Evolutionary conservation across 2,888 invertebrate species (phyloP), one percentile per base, ranked within the genome.

Genomic region (Sinodicranocentrus sp.): DNA sequence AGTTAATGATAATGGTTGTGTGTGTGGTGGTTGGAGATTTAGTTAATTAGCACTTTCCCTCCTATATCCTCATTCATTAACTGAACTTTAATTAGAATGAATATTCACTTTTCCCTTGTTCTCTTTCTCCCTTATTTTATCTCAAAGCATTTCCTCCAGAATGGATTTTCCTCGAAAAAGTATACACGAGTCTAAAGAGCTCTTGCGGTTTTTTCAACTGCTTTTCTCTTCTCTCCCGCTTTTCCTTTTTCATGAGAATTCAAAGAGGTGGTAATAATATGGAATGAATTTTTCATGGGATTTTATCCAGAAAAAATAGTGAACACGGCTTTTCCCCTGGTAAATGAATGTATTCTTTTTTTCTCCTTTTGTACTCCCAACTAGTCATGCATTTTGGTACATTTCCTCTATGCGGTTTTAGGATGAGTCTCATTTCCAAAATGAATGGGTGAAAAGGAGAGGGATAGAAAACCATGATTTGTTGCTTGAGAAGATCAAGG

Each of bases 61-160:
- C 28, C 75, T 39, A 19, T 72, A 48, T 43, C 26, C 48, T 79
- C 79, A 71, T 71, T 79, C 79, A 79, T 79, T 79, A 71, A 71
- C 71, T 43, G 23, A 52, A 61, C 71, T 39, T 71, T 79, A 79
- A 79, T 79, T 79, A 79, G 71, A 79, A 79, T 71, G 71, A 79
- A 79, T 71, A 79, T 79, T 79, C 71, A 79, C 70, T 71, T 70
- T 78, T 61, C 61, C 21, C 28, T 3, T 43, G 19, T 61, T 59
- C 48, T n/a, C 61, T 57, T 76, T 26, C 48, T n/a, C n/a, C n/a
- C n/a, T n/a, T n/a, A n/a, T n/a, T n/a, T n/a, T n/a, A n/a, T n/a
- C n/a, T n/a, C n/a, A n/a, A n/a, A n/a, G n/a, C n/a, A n/a, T n/a
- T n/a, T n/a, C 43, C 21, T 61, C 10, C 33, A 44, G 8, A 17